These are phyloP conservation scores for Thecocarcelia acutangulata DNA, from an alignment of 2,888 invertebrate species.

Conservation along the genomic window DNA sequence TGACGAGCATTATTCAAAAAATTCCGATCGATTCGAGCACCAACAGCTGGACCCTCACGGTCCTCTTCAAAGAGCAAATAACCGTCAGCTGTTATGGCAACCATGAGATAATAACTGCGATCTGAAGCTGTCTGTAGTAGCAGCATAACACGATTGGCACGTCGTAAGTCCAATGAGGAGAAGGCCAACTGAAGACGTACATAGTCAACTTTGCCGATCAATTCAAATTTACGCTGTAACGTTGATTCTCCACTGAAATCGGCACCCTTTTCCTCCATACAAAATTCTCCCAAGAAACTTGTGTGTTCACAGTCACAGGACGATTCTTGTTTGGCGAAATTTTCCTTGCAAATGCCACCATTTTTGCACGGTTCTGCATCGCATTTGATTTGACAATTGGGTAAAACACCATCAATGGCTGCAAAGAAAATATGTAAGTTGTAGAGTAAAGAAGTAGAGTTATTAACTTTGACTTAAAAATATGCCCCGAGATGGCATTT, in stretches of 20 bases:
- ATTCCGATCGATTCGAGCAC: slow-evolving; percentile 89
- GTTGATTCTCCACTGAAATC: slow-evolving; percentile 94
- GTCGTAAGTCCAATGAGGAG: slow-evolving; percentile 89
- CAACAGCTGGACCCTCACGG: slow-evolving; percentile 85
- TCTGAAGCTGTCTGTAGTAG: slow-evolving; percentile 91
- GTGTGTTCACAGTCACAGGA: slow-evolving; percentile 94
- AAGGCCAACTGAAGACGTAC: slow-evolving; percentile 93
- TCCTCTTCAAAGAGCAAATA: slow-evolving; percentile 93
- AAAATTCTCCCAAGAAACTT: slow-evolving; percentile 93
- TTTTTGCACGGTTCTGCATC: slow-evolving; percentile 94
- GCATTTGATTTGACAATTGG: slow-evolving; percentile 94
- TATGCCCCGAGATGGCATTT: no score
- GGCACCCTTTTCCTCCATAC: slow-evolving; percentile 94
- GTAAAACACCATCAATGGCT: slow-evolving; percentile 87
- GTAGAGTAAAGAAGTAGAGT: no score
- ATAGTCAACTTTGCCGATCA: slow-evolving; percentile 86
- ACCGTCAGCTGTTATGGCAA: slow-evolving; percentile 91
- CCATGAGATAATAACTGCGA: slow-evolving; percentile 91
- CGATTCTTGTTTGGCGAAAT: slow-evolving; percentile 92
- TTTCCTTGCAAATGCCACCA: slow-evolving; percentile 92
- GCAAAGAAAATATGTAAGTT: slow-evolving; percentile 50
- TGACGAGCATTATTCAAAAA: slow-evolving; percentile 91
- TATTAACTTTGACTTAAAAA: no score
- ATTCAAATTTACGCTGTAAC: slow-evolving; percentile 88
- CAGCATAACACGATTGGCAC: slow-evolving; percentile 89